phyloP scores from a whole-genome alignment of 2,113 vertebrate genomes.

The Oreochromis niloticus region DNA sequence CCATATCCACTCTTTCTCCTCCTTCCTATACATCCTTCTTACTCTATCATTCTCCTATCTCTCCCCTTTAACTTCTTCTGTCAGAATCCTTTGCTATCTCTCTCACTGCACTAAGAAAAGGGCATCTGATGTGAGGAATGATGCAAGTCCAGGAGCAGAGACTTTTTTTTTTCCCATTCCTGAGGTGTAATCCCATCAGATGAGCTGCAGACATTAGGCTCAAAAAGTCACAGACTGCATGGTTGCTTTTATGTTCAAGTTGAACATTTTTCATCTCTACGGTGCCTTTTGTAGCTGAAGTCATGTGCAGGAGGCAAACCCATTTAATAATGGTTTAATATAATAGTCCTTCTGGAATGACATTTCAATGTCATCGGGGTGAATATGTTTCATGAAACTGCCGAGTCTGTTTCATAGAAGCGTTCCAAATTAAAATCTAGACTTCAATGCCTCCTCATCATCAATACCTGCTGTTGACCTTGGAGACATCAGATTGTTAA shows the following conservation, averaged over 20 bases:
- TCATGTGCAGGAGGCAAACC: not conserved
- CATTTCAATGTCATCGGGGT: conserved; percentile 37
- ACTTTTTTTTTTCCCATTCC: not conserved
- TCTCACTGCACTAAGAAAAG: not conserved
- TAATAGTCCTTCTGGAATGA: not conserved
- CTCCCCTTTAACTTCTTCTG: not conserved
- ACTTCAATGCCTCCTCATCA: not conserved
- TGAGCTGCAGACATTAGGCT: conserved; percentile 16
- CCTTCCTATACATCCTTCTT: conserved; percentile 6
- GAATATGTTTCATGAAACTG: not conserved
- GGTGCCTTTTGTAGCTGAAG: not conserved
- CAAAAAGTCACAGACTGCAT: not conserved
- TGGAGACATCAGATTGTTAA: conserved; percentile 32
- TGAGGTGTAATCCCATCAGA: conserved; percentile 39
- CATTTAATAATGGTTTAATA: not conserved
- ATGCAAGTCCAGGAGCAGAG: conserved; percentile 14
- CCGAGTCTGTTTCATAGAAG: conserved; percentile 1
- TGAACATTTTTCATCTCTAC: not conserved
- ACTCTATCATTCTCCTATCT: conserved; percentile 7
- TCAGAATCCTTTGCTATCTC: not conserved
- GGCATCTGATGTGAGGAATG: conserved; percentile 25
- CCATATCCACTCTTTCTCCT: conserved; percentile 46
- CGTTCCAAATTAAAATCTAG: conserved; percentile 27
- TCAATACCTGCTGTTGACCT: conserved; percentile 29
- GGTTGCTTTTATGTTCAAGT: not conserved